Base-by-base conservation (phyloP, 2,888 invertebrate species). In the Tuberolachnus salignus region DNA sequence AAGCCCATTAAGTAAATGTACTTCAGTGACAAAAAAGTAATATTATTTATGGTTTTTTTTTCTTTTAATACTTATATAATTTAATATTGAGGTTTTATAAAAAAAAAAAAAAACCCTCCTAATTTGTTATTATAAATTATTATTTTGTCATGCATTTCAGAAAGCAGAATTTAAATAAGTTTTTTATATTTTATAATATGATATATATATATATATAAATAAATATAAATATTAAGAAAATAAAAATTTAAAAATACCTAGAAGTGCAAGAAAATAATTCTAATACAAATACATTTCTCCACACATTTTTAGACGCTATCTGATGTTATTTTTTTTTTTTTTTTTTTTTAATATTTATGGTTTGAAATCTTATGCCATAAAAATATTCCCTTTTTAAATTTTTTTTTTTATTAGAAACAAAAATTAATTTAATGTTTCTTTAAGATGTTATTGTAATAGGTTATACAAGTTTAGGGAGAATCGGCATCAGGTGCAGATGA, bases 401-500 rank as follows among this genome's bases (percentile, higher is more conserved):
- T 59, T 55, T 49, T 51, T 75, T 14, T 61, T 78, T n/a, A n/a
- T 69, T 34, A 78, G 67, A 67, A 78, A 78, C 59, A 78, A 34
- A 53, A 46, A 13, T 67, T 59, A 57, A 34, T 3, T 23, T 64
- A 26, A n/a, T 57, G 75, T 78, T 69, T 59, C 21, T 69, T 59
- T 26, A 49, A 51, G 78, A 78, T 78, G 78, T 78, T 78, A 42
- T 59, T 10, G 23, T 34, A 63, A n/a, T 64, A 13, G 19, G 53
- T 51, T 59, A 34, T 59, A 13, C 16, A 59, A n/a, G 1, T 59
- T 78, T 69, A 78, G n/a, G 78, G 59, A 57, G 78, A 78, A 59
- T 78, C 78, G 13, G 78, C 78, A 78, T 78, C 78, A 23, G 69
- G 78, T 42, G 78, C 67, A 67, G 78, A 75, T 14, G 66, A 57